phyloP scores from a whole-genome alignment of 2,113 vertebrate species.

The Toxostoma redivivum region DNA sequence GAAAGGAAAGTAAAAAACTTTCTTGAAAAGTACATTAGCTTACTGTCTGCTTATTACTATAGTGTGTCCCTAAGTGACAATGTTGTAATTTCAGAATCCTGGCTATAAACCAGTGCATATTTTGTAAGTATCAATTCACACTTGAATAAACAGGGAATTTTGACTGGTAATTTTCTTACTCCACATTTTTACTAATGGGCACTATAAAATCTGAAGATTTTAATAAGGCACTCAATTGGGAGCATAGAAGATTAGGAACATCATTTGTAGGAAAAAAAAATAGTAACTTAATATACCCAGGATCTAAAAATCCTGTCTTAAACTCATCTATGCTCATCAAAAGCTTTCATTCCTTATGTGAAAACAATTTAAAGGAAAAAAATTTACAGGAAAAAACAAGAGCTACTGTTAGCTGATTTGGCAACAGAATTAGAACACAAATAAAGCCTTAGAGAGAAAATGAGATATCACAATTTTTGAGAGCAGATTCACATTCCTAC shows the following conservation, averaged over 20 bases:
- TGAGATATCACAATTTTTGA: constrained; percentile 1
- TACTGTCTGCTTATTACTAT: background rate
- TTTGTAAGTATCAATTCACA: constrained; percentile 57
- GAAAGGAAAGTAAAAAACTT: background rate
- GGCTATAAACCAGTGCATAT: constrained; percentile 22
- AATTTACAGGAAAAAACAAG: background rate
- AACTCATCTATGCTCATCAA: constrained; percentile 41
- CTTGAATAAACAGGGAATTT: constrained; percentile 46
- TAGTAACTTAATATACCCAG: constrained; percentile 23
- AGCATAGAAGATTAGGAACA: constrained; percentile 35
- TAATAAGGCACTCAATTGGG: constrained; percentile 50
- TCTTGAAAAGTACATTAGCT: background rate
- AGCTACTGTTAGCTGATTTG: constrained; percentile 18
- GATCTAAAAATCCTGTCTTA: constrained; percentile 19
- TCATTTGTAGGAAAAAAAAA: constrained; percentile 38
- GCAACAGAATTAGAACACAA: constrained; percentile 37
- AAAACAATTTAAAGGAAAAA: constrained; percentile 55
- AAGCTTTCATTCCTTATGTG: constrained; percentile 39
- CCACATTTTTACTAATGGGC: constrained; percentile 46
- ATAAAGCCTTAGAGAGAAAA: constrained; percentile 43
- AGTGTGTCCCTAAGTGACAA: background rate
- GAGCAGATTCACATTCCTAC: constrained; percentile 19
- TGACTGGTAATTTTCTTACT: constrained; percentile 56
- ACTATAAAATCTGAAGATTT: constrained; percentile 46
- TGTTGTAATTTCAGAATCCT: constrained; percentile 7